Evolutionary conservation across 2,113 vertebrate genomes (phyloP), one percentile per base, ranked within the genome.

Genomic region (Albula goreensis): DNA sequence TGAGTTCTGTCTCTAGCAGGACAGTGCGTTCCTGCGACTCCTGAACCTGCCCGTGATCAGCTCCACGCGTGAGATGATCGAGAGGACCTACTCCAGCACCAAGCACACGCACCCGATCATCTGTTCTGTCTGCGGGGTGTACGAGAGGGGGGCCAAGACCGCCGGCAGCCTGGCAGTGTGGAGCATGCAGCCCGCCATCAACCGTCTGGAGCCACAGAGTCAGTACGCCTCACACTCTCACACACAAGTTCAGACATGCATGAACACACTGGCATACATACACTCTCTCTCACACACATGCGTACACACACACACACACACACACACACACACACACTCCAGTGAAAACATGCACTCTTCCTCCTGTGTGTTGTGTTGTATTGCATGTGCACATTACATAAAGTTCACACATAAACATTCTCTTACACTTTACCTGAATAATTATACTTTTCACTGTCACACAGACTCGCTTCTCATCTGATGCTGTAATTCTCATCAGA

Each of bases 171-270:
- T 96, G 90, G 96, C 94, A 0, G 83, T 93, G 81, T 91, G 94
- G 93, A 92, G 95, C 86, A 78, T 96, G 90, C 92, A 96, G 89
- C 96, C 96, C 0, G 94, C 96, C 91, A 92, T 96, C 80, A 92
- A 94, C 88, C 91, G 90, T 53, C 94, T 97, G 86, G 94, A 96
- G 87, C 94, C 95, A 0, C 96, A 96, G 90, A 91, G 96, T 96
- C 90, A 96, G 96, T 95, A 15, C 0, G 9, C 6, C 15, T 4
- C 17, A 7, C n/a, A 12, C 25, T 31, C 19, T 53, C 53, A 41
- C 50, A 63, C 60, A 17, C 60, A 63, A 0, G 17, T 8, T 5
- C 63, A n/a, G 22, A 3, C 63, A 70, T 17, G 3, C 63, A 17
- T 22, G 17, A 3, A 70, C 63, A 70, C 63, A 70, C 63, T 3